Percentiles rank a stretch among this genome's conserved stretches.
phyloP scores from a whole-genome alignment of 1,140 invertebrate species.

The Rhyacophila brunnea region DNA sequence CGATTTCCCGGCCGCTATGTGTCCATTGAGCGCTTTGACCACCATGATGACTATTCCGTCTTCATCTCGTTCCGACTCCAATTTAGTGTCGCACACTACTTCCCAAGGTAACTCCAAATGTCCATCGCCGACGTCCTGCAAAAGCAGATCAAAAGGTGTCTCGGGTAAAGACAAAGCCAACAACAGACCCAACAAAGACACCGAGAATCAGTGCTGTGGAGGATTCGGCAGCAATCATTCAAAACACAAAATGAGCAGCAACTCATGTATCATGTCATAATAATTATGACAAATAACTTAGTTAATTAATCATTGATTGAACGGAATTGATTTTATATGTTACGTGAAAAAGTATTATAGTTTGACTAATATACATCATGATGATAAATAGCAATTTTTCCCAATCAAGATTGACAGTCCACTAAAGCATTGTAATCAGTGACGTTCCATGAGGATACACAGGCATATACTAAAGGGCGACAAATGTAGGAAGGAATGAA shows the following conservation, averaged over 20 bases:
- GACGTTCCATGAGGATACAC: too few species aligned
- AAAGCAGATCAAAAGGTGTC: constrained; percentile 10
- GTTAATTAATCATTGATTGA: too few species aligned
- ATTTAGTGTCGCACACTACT: constrained; percentile 19
- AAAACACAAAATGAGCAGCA: constrained; percentile 29
- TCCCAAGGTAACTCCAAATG: constrained; percentile 11
- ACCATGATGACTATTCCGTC: constrained; percentile 9
- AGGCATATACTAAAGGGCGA: too few species aligned
- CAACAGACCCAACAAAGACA: constrained; percentile 10
- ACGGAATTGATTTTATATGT: too few species aligned
- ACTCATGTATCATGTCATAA: constrained; percentile 33
- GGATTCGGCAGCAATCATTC: constrained; percentile 25
- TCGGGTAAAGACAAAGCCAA: constrained; percentile 8
- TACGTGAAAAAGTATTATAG: too few species aligned
- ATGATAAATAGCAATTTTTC: too few species aligned
- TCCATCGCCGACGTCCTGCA: constrained; percentile 7
- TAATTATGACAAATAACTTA: too few species aligned
- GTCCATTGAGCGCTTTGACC: constrained; percentile 8
- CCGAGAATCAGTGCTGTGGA: constrained; percentile 30
- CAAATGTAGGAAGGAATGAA: too few species aligned
- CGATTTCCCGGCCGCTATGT: constrained; percentile 1
- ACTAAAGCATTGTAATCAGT: too few species aligned
- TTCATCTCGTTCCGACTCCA: constrained; percentile 29
- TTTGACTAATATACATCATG: too few species aligned
- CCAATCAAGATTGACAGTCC: too few species aligned